These are phyloP conservation scores for Ptilonorhynchus violaceus DNA, from an alignment of 2,113 vertebrate genomes.

Conservation along the genomic window DNA sequence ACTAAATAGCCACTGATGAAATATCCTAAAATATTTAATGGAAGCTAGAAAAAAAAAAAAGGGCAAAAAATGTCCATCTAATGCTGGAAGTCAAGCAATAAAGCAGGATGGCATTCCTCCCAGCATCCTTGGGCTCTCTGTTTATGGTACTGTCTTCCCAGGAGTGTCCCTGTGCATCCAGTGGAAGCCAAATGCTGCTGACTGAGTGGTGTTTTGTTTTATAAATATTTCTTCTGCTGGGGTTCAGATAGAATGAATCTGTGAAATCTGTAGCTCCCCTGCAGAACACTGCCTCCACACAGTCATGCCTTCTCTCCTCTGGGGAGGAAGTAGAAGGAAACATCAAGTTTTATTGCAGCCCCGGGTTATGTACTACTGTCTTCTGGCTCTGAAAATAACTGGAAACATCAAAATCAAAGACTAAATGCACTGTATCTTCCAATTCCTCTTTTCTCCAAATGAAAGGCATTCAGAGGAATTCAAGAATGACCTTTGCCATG, in stretches of 20 bases:
- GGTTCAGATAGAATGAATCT: background rate
- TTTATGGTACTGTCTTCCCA: background rate
- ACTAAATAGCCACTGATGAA: background rate
- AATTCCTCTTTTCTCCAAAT: background rate
- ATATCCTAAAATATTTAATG: constrained; percentile 13
- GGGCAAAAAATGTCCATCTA: background rate
- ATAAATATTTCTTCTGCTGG: constrained; percentile 31
- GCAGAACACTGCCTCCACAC: background rate
- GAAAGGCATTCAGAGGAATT: constrained; percentile 2
- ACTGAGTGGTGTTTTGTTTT: background rate
- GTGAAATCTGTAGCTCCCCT: background rate
- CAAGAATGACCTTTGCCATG: background rate
- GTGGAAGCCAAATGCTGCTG: background rate
- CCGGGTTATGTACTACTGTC: background rate
- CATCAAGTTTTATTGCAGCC: constrained; percentile 2
- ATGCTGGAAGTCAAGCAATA: background rate
- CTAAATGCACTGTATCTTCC: background rate
- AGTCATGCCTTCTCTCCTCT: background rate
- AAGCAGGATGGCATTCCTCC: background rate
- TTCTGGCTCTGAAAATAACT: constrained; percentile 26
- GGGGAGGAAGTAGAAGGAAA: background rate
- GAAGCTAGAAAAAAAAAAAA: background rate
- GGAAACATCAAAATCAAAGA: constrained; percentile 1
- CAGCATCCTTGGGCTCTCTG: background rate
- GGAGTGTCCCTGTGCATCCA: background rate